A percentile compares a stretch with the other conserved stretches of the same genome.
Conservation (phyloP, 2,113 vertebrate species). For the Vulpes vulpes region DNA sequence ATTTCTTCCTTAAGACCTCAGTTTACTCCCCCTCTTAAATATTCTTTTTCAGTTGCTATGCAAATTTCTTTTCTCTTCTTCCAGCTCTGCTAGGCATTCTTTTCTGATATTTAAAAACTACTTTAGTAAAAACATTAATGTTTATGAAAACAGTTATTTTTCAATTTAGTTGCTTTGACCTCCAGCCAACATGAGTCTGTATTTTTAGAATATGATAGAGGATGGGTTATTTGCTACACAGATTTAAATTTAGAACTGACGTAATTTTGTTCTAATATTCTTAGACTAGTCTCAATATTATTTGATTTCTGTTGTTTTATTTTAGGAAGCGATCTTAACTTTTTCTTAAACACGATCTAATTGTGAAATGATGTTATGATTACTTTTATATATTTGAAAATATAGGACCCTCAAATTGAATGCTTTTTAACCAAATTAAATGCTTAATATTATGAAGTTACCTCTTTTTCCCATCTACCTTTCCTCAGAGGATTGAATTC, state of each 20-base stretch:
- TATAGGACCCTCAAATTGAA: neutral
- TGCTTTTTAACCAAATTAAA: slow-evolving; percentile 38
- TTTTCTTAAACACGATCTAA: slow-evolving; percentile 50
- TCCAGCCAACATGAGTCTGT: neutral
- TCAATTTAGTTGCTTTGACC: slow-evolving; percentile 47
- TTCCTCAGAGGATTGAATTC: slow-evolving; percentile 26
- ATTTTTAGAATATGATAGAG: slow-evolving; percentile 53
- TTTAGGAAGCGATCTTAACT: neutral
- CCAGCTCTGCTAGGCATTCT: neutral
- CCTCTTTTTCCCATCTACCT: neutral
- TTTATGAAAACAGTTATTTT: slow-evolving; percentile 39
- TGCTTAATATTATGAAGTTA: neutral
- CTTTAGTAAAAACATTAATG: slow-evolving; percentile 44
- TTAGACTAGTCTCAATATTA: neutral
- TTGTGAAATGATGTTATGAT: slow-evolving; percentile 53
- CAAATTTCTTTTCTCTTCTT: neutral
- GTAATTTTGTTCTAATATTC: slow-evolving; percentile 53
- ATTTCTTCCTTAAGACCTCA: neutral
- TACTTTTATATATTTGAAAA: slow-evolving; percentile 21
- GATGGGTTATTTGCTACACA: slow-evolving; percentile 39
- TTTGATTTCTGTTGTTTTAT: slow-evolving; percentile 60
- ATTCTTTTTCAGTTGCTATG: slow-evolving; percentile 21
- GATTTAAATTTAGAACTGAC: slow-evolving; percentile 58
- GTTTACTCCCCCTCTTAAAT: slow-evolving; percentile 48
- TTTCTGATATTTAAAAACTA: slow-evolving; percentile 7